Evolutionary conservation across 2,113 vertebrate genomes (phyloP), one percentile per base, ranked within the genome.

Genomic region (Piprites chloris): DNA sequence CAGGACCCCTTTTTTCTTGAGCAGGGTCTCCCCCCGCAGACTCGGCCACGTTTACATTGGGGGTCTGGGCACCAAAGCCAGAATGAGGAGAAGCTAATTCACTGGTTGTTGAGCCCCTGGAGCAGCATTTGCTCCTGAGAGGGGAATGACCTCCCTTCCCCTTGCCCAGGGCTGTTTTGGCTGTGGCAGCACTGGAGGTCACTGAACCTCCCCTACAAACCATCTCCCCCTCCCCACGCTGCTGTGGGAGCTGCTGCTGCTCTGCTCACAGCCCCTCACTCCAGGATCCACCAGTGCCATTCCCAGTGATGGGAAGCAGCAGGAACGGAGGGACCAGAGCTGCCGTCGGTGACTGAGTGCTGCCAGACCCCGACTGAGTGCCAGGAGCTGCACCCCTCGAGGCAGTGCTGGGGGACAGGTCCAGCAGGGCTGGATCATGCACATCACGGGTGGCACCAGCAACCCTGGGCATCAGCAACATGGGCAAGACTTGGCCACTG

Each of bases 401-500:
- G 75, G 35, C 6, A 15, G 17, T 85, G 83, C 66, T 0, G 0
- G 66, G 41, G 77, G 46, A 77, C 5, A 2, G 22, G 6, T 47
- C 74, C 50, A 20, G 63, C 0, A 2, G n/a, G 67, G n/a, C 56
- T 12, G 47, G 71, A 33, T 66, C 46, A 58, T 46, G 23, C 71
- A 46, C 16, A 0, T 17, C 3, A 0, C 68, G 8, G 32, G 53
- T 20, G 44, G 86, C 74, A 56, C 41, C 91, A 3, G 47, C 28
- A 18, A 41, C 23, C 19, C 32, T 0, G 4, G 49, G 82, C 74
- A 56, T n/a, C 91, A 5, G 46, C 0, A 1, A 53, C 12, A 4
- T 0, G 0, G 42, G 12, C 30, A 24, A 23, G 47, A 37, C 50
- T 35, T 0, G 3, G 32, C 37, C 65, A 17, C 55, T 4, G 22